phyloP scores from a whole-genome alignment of 2,113 vertebrate genomes.

The Tragelaphus scriptus region DNA sequence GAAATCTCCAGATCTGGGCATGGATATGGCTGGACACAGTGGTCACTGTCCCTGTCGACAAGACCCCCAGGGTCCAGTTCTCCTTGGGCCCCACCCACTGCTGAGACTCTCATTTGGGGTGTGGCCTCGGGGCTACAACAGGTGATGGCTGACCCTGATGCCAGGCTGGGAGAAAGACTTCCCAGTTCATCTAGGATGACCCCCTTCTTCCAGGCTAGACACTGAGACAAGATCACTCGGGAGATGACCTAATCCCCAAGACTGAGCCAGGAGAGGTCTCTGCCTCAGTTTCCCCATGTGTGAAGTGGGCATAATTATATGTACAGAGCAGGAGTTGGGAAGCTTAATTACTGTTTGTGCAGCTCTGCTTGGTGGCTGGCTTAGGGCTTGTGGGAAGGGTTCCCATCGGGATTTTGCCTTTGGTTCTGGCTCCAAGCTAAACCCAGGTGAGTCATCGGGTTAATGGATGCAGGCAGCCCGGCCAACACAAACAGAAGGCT shows the following conservation, averaged over 20 bases:
- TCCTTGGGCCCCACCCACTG: rapidly evolving
- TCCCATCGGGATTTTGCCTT: no score
- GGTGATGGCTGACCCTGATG: background rate
- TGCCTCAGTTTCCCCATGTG: background rate
- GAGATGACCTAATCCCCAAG: rapidly evolving
- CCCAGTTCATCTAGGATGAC: background rate
- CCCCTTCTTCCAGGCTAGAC: background rate
- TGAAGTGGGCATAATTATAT: background rate
- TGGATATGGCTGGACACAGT: background rate
- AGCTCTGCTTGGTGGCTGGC: background rate
- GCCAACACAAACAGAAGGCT: background rate
- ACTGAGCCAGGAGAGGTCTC: background rate
- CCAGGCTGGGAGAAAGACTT: background rate
- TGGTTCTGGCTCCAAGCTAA: background rate
- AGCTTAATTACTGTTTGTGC: background rate
- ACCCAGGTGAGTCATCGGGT: background rate
- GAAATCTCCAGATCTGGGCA: background rate
- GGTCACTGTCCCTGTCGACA: rapidly evolving
- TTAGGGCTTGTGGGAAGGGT: rapidly evolving
- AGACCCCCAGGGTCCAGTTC: rapidly evolving
- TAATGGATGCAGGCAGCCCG: rapidly evolving
- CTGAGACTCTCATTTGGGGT: background rate
- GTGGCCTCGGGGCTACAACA: rapidly evolving
- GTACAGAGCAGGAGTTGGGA: background rate
- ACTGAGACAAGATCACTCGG: rapidly evolving